Base-by-base conservation (phyloP, 23 tunicate genomes). In the Trididemnum clinides region DNA sequence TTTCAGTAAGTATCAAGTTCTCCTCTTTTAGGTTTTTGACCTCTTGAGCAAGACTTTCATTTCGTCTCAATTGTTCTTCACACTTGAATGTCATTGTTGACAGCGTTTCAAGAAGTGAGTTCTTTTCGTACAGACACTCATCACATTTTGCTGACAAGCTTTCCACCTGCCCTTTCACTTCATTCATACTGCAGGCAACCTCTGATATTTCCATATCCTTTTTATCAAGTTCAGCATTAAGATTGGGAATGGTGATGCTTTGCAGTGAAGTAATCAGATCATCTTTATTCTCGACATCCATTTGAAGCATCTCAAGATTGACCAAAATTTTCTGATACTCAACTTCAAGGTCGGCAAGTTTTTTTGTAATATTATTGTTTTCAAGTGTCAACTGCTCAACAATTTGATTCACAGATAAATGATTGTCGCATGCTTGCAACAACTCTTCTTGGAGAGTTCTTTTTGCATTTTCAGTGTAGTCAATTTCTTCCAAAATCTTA, bases 231-330 rank as follows among this genome's bases (percentile, higher is more conserved):
- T 10, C 37, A 3, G 75, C 36, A 3, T 20, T 6, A 28, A 66
- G 75, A 7, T 30, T 10, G 2, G 80, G 57, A 5, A 74, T 35
- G 10, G 6, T 5, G 4, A 38, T 2, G 4, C 5, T 26, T 10
- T 37, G 32, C 33, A 74, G 28, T 6, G 4, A 2, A 7, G 36
- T 35, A 25, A 74, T 6, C 10, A 5, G 26, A 7, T 19, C 78
- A 33, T 83, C 87, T 37, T 70, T 83, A 34, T 66, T 64, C 2
- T 83, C 87, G 33, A 69, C 29, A 33, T 83, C 87, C 87, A 83
- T 83, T 28, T 83, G 78, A 6, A 69, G 22, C 35, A 83, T 29
- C 26, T 83, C 87, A 3, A 64, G 20, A 27, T 28, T 69, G 10
- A 78, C 64, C 33, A 33, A 3, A 1, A 27, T 15, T 37, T 83